A percentile compares a stretch with the other conserved stretches of the same genome.
These are phyloP conservation scores for Marmota flaviventris DNA, from an alignment of 2,113 vertebrate species.

Conservation along the genomic window DNA sequence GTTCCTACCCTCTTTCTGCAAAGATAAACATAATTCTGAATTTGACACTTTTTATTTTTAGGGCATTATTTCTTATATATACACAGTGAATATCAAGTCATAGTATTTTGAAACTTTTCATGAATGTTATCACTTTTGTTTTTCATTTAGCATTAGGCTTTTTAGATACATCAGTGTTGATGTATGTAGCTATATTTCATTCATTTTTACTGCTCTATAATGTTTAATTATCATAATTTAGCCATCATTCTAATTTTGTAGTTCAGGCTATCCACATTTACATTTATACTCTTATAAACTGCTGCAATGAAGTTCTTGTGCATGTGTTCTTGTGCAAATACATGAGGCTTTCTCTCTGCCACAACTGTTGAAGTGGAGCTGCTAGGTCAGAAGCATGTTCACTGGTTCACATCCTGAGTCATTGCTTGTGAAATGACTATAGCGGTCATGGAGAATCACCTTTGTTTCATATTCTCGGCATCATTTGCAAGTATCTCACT, in stretches of 20 bases:
- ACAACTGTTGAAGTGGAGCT: neutral
- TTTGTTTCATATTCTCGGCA: neutral
- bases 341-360: neutral
- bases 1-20: neutral
- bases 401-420: fast-evolving
- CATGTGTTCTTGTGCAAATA: neutral
- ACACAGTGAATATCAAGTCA: neutral
- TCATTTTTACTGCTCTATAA: neutral
- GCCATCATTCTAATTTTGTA: neutral
- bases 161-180: neutral
- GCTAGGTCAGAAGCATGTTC: no score
- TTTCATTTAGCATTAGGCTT: neutral
- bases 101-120: neutral
- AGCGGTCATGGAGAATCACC: neutral
- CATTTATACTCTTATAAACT: neutral
- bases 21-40: neutral
- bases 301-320: neutral
- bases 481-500: neutral
- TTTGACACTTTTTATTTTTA: neutral
- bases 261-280: neutral
- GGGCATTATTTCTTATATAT: neutral
- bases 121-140: neutral
- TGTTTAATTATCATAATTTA: neutral
- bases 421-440: neutral
- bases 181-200: neutral